Evolutionary conservation across 2,113 vertebrate species (phyloP).

Genomic region (Propithecus coquereli): DNA sequence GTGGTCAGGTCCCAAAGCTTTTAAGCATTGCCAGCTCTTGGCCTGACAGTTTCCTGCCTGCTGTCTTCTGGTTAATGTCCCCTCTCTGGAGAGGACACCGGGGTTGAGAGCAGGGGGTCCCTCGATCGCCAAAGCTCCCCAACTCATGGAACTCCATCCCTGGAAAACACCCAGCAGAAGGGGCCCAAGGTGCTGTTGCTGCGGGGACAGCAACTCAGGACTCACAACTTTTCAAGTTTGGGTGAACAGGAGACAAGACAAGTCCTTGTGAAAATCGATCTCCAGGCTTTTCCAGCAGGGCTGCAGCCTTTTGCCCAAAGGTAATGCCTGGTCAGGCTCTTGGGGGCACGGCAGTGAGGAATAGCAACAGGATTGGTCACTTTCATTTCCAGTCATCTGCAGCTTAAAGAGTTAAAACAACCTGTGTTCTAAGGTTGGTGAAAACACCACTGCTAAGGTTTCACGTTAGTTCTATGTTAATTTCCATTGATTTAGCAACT

Average conservation of each 20-base stretch:
- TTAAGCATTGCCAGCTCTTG: background rate
- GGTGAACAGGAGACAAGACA: background rate
- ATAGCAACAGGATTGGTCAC: background rate
- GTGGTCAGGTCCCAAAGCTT: background rate
- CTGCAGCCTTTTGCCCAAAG: background rate
- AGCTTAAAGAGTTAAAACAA: background rate
- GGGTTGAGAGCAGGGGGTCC: background rate
- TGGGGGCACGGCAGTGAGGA: background rate
- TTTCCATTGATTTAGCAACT: background rate
- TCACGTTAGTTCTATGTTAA: background rate
- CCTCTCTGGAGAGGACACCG: background rate
- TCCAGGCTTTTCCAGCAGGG: background rate
- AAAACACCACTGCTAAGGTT: background rate
- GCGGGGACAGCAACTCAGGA: background rate
- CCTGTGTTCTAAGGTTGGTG: background rate
- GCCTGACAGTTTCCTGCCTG: background rate
- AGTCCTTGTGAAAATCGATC: background rate
- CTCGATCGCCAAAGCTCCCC: background rate
- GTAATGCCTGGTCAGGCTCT: background rate
- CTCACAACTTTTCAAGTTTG: background rate
- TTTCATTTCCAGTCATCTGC: background rate
- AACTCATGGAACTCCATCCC: background rate
- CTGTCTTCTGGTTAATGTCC: background rate
- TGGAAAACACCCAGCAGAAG: background rate
- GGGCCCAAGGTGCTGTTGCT: background rate